Evolutionary conservation across 2,888 invertebrate species (phyloP), one percentile per base, ranked within the genome.

Genomic region (Thera britannica): DNA sequence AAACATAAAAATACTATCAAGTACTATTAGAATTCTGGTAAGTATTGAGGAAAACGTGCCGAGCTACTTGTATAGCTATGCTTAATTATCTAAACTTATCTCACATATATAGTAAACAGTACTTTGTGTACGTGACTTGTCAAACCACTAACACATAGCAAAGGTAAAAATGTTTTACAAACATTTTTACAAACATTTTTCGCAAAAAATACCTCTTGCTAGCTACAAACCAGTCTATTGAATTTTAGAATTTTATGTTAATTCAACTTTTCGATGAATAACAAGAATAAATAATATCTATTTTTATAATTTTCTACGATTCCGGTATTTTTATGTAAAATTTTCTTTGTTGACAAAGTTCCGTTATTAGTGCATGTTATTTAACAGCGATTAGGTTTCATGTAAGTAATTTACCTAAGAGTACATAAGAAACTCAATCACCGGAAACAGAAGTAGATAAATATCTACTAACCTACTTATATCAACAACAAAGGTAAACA

Each of bases 401-500:
- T 36, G 5, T 55, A 55, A 36, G 2, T 8, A 8, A 52, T 9
- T 11, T 54, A 55, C 36, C 38, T 65, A 52, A 54, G 23, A 9
- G 34, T 52, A 34, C 23, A 34, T 56, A 67, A 59, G 75, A 71
- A 69, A 76, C 59, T 75, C 71, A 75, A 76, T 74, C 74, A 70
- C 72, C 75, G 75, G 78, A 79, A 77, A 73, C 75, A 34, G 41
- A 59, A 72, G 74, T 72, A 72, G 71, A 72, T 68, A 44, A 9
- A 5, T 9, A 4, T 35, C 36, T 9, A 35, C n/a, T 36, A 59
- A 34, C 49, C 36, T 23, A 57, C 51, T 54, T 64, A 63, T 12
- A 67, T 62, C 49, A 73, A 67, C 57, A 73, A 72, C 65, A 73
- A 80, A 78, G 77, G 78, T 75, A 71, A 78, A 74, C 76, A 4